Evolutionary conservation across 2,113 vertebrate genomes (phyloP).

Genomic region (Eretmochelys imbricata): DNA sequence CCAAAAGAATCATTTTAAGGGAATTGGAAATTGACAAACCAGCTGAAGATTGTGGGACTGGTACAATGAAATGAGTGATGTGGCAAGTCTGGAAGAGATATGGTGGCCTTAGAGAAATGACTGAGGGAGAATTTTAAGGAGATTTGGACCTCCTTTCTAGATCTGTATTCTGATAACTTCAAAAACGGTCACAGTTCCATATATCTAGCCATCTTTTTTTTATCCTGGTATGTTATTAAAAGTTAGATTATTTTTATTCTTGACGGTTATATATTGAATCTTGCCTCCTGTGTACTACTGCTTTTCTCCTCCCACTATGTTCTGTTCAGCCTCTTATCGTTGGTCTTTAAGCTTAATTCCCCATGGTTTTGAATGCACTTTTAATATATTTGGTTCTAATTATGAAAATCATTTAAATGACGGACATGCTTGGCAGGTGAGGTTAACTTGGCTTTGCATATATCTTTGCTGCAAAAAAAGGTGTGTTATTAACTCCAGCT

Average conservation of each 20-base stretch:
- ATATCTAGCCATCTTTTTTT: slow-evolving; percentile 13
- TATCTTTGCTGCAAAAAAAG: background rate
- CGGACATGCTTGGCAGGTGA: background rate
- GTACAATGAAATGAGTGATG: background rate
- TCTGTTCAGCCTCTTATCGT: background rate
- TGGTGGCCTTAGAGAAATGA: background rate
- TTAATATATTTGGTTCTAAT: background rate
- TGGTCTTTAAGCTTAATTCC: background rate
- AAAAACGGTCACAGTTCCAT: background rate
- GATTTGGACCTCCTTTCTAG: background rate
- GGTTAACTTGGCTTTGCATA: background rate
- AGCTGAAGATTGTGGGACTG: slow-evolving; percentile 5
- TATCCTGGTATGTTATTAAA: rapidly evolving
- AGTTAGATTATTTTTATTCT: background rate
- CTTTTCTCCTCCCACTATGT: background rate
- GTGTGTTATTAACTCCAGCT: background rate
- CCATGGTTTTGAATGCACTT: background rate
- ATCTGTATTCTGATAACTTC: background rate
- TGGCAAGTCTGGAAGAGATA: rapidly evolving
- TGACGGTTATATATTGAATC: background rate
- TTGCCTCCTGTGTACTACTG: background rate
- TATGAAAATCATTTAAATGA: background rate
- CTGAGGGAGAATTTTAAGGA: background rate
- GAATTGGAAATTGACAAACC: slow-evolving; percentile 15
- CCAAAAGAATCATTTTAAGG: slow-evolving; percentile 66